phyloP scores from a whole-genome alignment of 2,888 invertebrate species.

The Acheta domesticus region DNA sequence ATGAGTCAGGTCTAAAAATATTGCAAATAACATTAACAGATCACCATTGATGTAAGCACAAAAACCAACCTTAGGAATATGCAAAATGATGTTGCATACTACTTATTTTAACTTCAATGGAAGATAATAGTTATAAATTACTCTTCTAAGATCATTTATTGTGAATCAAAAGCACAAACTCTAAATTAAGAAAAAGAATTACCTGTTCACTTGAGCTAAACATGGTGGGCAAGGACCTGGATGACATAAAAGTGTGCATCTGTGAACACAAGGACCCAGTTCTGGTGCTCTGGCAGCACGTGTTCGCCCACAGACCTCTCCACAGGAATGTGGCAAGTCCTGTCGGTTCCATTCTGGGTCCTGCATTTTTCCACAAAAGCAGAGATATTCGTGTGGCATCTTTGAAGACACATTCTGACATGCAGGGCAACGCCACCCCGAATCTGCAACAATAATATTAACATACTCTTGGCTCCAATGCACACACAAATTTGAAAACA shows the following conservation, averaged over 20 bases:
- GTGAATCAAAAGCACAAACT: constrained; percentile 26
- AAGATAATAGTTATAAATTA: too few species aligned
- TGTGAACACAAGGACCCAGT: constrained; percentile 48
- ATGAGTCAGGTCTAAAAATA: too few species aligned
- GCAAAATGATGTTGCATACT: too few species aligned
- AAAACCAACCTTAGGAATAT: too few species aligned
- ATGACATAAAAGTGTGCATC: constrained; percentile 80
- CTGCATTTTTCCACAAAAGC: constrained; percentile 82
- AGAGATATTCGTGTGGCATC: constrained; percentile 77
- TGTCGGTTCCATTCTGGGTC: constrained; percentile 73
- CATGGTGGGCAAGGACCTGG: constrained; percentile 95
- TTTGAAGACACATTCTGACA: constrained; percentile 78
- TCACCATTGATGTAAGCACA: too few species aligned
- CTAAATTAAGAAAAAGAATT: neutral
- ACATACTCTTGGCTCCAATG: neutral
- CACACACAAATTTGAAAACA: neutral
- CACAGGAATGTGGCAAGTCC: constrained; percentile 87
- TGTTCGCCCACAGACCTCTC: constrained; percentile 71
- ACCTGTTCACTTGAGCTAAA: constrained; percentile 66
- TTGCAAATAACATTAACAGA: too few species aligned
- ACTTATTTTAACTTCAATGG: too few species aligned
- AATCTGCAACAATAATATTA: constrained; percentile 49
- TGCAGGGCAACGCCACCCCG: constrained; percentile 93
- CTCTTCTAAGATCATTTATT: constrained; percentile 57
- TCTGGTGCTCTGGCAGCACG: constrained; percentile 48